phyloP scores from a whole-genome alignment of 2,797 vertebrate genomes.

The Ctenopoma kingsleyae region DNA sequence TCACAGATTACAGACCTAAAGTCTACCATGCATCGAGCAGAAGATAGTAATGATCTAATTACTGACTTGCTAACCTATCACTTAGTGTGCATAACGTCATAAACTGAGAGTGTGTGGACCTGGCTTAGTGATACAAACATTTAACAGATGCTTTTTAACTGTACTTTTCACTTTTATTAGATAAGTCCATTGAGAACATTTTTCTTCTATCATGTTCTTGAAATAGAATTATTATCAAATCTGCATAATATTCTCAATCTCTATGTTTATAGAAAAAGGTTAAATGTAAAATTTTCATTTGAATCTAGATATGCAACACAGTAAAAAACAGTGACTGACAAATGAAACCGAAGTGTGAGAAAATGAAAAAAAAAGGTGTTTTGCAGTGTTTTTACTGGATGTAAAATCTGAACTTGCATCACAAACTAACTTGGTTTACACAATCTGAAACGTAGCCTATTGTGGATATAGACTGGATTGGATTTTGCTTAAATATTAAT shows the following conservation, averaged over 20 bases:
- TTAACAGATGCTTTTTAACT: background rate
- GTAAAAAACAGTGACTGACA: too few species aligned
- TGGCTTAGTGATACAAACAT: background rate
- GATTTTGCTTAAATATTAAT: constrained; percentile 22
- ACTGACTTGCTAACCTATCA: constrained; percentile 35
- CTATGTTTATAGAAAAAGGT: constrained; percentile 7
- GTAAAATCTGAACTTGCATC: constrained; percentile 8
- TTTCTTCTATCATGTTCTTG: background rate
- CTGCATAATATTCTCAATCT: background rate
- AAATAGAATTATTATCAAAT: constrained; percentile 1
- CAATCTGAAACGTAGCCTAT: too few species aligned
- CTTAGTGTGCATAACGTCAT: constrained; percentile 35
- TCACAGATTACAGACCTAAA: constrained; percentile 38
- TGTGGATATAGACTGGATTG: too few species aligned
- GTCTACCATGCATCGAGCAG: constrained; percentile 10
- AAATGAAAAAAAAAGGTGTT: too few species aligned
- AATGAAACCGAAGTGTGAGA: background rate
- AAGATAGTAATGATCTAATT: constrained; percentile 42
- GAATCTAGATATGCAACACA: too few species aligned
- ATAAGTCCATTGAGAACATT: constrained; percentile 15
- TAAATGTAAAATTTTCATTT: constrained; percentile 14
- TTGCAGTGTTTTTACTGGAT: background rate
- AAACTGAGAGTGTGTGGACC: background rate
- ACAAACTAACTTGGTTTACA: background rate
- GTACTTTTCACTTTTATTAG: constrained; percentile 1